phyloP scores from a whole-genome alignment of 2,113 vertebrate species.

The Psephotus haematonotus region DNA sequence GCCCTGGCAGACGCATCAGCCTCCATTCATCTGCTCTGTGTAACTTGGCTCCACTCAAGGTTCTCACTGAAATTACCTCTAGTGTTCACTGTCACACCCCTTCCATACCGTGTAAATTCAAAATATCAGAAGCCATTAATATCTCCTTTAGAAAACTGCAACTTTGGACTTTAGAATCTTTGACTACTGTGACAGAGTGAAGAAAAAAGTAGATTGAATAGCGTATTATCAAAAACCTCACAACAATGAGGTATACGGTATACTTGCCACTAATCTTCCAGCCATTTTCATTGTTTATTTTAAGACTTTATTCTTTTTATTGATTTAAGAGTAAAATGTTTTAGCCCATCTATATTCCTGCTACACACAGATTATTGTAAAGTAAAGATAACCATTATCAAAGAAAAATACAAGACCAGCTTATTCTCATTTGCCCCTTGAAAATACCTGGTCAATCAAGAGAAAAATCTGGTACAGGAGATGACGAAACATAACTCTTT shows the following conservation, averaged over 20 bases:
- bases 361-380: neutral
- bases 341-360: neutral
- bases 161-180: neutral
- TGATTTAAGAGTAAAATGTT: neutral
- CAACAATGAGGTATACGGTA: neutral
- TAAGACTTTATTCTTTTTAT: neutral
- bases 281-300: neutral
- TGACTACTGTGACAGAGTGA: neutral
- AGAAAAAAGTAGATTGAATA: neutral
- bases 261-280: neutral
- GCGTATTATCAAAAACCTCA: neutral
- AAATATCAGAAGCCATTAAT: neutral
- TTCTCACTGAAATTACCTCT: neutral
- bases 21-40: neutral
- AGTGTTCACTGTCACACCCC: neutral
- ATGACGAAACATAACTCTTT: neutral
- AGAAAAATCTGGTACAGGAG: constrained; percentile 1
- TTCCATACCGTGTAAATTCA: neutral
- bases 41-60: neutral
- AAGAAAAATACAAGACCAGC: neutral
- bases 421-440: neutral
- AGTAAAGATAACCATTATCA: neutral
- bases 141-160: neutral
- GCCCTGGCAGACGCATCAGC: fast-evolving
- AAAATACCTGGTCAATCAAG: neutral